Base-by-base conservation (phyloP, 2,113 vertebrate genomes). In the Nannospalax galili region DNA sequence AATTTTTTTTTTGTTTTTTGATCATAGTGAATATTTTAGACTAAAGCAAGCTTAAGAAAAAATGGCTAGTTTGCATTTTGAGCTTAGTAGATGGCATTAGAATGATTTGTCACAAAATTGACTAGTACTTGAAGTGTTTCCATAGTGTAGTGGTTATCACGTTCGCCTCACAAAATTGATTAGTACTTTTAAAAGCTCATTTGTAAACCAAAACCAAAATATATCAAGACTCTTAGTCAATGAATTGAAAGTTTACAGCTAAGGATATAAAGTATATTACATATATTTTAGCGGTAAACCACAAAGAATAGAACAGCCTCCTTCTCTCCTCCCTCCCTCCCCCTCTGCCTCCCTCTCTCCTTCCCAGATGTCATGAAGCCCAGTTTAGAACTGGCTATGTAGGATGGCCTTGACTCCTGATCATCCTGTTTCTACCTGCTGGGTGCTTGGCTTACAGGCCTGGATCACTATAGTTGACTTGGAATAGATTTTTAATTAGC, bases 401-500 rank as follows among this genome's bases (percentile, higher is more conserved):
- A 35, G 67, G 30, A 69, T 35, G 32, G 67, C 67, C 28, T 69
- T 69, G 32, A 30, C 67, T 35, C 40, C 9, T 42, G 40, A 26
- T 75, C 73, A 6, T 12, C 30, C 67, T 69, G 16, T 30, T 3
- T 11, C n/a, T 3, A 6, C 70, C n/a, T 73, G 37, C 37, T 24
- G 42, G 26, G 72, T 74, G 72, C 35, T 37, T 20, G 37, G 22
- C 40, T 74, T 74, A 26, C 37, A 74, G 17, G 19, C 9, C 5
- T 74, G 19, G 5, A 16, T 11, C 20, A 42, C 9, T 24, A 75
- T 26, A 45, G 5, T 40, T 7, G 40, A 40, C 37, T 26, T 30
- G 15, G 22, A 85, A 85, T 65, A 40, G 64, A 65, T 72, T 93
- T 96, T 95, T 87, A 92, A 94, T 84, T 70, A 92, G 72, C 45